phyloP scores from a whole-genome alignment of 1,140 invertebrate species.

The Cepaea nemoralis region DNA sequence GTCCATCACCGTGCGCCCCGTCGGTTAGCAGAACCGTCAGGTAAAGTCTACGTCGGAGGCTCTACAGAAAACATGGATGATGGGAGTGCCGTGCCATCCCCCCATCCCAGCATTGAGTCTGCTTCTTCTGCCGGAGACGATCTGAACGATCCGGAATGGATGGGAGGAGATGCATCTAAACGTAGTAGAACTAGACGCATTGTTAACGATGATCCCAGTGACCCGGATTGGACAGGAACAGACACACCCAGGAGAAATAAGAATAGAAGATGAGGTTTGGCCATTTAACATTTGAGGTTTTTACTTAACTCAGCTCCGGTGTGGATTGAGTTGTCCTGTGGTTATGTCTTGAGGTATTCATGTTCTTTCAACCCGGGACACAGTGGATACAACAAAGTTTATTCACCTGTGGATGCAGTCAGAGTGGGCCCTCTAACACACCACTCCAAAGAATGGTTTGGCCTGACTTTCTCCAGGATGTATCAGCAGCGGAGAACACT shows the following conservation, averaged over 20 bases:
- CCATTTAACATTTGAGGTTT: too few relatives aligned
- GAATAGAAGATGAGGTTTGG: conserved; percentile 35
- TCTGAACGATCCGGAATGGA: conserved; percentile 42
- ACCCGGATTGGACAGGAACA: conserved; percentile 80
- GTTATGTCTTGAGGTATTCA: too few relatives aligned
- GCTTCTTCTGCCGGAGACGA: conserved; percentile 75
- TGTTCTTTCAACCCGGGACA: too few relatives aligned
- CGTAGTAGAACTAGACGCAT: conserved; percentile 6
- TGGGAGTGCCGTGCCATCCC: conserved; percentile 50
- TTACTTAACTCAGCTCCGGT: too few relatives aligned
- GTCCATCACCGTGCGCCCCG: conserved; percentile 58
- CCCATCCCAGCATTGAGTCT: conserved; percentile 72
- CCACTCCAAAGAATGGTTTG: too few relatives aligned
- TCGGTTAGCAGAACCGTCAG: conserved; percentile 41
- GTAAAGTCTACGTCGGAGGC: conserved; percentile 41
- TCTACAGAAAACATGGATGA: not conserved
- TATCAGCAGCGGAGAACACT: too few relatives aligned
- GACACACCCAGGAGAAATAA: conserved; percentile 28
- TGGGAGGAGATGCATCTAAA: conserved; percentile 70
- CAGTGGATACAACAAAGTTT: too few relatives aligned
- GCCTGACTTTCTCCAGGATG: too few relatives aligned
- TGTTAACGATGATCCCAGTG: conserved; percentile 82
- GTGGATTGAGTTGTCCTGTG: too few relatives aligned
- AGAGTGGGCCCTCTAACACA: too few relatives aligned
- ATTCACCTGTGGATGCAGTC: too few relatives aligned